Evolutionary conservation across 2,888 invertebrate genomes (phyloP).

Genomic region (Tachystola acroxantha): DNA sequence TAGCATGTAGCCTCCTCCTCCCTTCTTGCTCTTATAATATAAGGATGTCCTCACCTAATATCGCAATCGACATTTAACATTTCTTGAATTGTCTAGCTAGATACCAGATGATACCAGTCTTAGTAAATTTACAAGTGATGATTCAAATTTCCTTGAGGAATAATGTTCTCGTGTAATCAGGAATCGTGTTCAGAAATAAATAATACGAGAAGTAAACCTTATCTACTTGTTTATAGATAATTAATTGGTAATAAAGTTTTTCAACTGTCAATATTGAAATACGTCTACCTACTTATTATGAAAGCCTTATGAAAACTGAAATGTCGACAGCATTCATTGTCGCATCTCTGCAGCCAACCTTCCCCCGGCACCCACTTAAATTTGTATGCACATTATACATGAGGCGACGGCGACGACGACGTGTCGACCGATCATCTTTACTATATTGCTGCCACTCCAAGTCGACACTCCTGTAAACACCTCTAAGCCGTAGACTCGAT

Average conservation of each 20-base stretch:
- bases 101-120: no score
- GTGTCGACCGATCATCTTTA: slow-evolving; percentile 63
- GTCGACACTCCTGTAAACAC: slow-evolving; percentile 40
- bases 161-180: no score
- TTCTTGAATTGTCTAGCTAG: no score
- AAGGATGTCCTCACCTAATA: slow-evolving; percentile 6
- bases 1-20: slow-evolving; percentile 45
- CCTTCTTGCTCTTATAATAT: slow-evolving; percentile 40
- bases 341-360: slow-evolving; percentile 22
- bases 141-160: no score
- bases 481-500: slow-evolving; percentile 32
- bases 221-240: no score
- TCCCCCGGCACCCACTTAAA: slow-evolving; percentile 40
- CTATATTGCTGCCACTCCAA: slow-evolving; percentile 46
- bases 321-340: slow-evolving; percentile 33
- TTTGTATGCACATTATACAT: slow-evolving; percentile 74
- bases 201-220: no score
- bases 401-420: no score
- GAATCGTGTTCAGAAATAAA: no score
- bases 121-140: no score
- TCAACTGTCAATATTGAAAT: no score
- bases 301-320: not conserved
- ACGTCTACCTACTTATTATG: no score
- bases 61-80: not conserved
- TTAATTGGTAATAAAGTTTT: no score